These are phyloP conservation scores for Choloepus didactylus DNA, from an alignment of 2,797 vertebrate species.

Conservation along the genomic window DNA sequence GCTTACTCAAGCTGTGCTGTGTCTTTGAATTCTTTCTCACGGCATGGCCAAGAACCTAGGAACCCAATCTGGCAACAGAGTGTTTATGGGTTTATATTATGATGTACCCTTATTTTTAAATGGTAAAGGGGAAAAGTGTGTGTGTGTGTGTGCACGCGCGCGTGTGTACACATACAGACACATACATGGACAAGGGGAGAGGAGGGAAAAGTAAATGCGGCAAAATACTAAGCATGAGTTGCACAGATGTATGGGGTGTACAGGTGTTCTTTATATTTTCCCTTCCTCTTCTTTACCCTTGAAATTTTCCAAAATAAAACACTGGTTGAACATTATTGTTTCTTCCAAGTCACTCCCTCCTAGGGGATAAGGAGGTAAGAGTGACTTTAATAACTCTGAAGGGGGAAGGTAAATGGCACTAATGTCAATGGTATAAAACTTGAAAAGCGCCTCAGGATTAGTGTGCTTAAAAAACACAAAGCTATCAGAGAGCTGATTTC, in stretches of 20 bases:
- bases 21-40: no score
- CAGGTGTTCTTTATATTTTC: neutral
- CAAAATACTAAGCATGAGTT: neutral
- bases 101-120: slow-evolving; percentile 36
- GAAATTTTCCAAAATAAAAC: slow-evolving; percentile 47
- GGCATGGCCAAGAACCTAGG: no score
- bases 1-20: no score
- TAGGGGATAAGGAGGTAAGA: neutral
- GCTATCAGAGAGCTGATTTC: neutral
- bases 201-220: neutral
- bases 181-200: neutral
- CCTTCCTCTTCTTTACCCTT: neutral
- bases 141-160: neutral
- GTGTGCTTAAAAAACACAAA: slow-evolving; percentile 36
- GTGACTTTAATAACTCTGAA: neutral
- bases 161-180: neutral
- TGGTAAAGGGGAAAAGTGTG: neutral
- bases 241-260: neutral
- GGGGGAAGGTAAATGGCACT: neutral
- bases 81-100: neutral
- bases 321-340: neutral
- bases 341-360: neutral
- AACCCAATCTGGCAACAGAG: no score
- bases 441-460: neutral
- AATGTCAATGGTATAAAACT: neutral